These are phyloP conservation scores for Steinernema khuongi DNA, from an alignment of 1,140 invertebrate genomes.

Conservation along the genomic window DNA sequence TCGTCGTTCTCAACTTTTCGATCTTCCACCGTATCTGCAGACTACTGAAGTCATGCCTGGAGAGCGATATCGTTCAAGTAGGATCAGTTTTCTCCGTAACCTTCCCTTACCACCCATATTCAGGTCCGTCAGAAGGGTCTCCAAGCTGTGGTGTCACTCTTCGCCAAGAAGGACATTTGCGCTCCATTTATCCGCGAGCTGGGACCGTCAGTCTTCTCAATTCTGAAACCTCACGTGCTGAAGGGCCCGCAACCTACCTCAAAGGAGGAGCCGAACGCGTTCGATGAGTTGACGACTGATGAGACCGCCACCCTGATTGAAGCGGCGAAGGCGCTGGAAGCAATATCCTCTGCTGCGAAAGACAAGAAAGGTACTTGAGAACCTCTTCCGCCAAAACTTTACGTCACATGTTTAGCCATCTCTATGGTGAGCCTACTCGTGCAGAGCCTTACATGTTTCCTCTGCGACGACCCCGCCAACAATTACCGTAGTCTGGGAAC, in stretches of 20 bases:
- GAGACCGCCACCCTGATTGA: conserved; percentile 50
- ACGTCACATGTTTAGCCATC: conserved; percentile 36
- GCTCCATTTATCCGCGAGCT: conserved; percentile 42
- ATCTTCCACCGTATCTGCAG: conserved; percentile 87
- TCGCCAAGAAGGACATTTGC: conserved; percentile 67
- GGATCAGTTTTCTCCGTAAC: too few relatives aligned
- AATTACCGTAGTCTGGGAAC: conserved; percentile 28
- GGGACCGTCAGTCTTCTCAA: conserved; percentile 42
- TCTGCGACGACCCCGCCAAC: conserved; percentile 36
- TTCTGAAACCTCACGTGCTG: conserved; percentile 44
- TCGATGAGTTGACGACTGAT: conserved; percentile 32
- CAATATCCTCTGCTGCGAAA: conserved; percentile 70
- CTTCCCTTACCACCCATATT: too few relatives aligned
- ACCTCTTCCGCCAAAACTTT: background rate
- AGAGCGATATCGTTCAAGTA: conserved; percentile 70
- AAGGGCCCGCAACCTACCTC: conserved; percentile 2
- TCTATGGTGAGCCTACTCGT: conserved; percentile 47
- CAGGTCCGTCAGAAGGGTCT: conserved; percentile 73
- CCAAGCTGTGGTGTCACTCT: conserved; percentile 71
- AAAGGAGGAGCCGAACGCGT: conserved; percentile 40
- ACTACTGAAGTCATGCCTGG: conserved; percentile 79
- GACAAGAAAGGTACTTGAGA: conserved; percentile 71
- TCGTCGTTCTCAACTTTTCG: conserved; percentile 72
- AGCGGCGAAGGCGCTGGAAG: conserved; percentile 68
- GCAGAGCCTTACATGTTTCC: conserved; percentile 42